Evolutionary conservation across 92 coral and sea anemone species (phyloP).

Genomic region (Porites lobata): DNA sequence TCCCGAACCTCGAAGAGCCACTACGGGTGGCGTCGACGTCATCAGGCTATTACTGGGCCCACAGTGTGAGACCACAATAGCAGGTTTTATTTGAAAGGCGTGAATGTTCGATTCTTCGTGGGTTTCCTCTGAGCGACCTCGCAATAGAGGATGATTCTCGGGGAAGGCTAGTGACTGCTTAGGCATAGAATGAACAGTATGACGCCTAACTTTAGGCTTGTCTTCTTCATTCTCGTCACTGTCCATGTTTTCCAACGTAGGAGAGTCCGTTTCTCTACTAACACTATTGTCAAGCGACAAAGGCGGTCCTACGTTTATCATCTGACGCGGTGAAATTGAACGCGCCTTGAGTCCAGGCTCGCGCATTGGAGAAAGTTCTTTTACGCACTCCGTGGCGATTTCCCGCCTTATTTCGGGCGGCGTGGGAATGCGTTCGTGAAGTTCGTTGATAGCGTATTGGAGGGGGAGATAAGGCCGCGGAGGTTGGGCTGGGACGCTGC

Average conservation of each 20-base stretch:
- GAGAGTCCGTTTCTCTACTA: conserved; percentile 49
- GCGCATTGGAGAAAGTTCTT: conserved; percentile 89
- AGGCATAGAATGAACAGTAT: conserved; percentile 90
- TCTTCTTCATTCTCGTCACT: conserved; percentile 74
- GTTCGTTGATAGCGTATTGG: conserved; percentile 92
- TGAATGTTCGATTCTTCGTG: conserved; percentile 40
- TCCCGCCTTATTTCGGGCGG: conserved; percentile 99
- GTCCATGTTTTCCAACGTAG: conserved; percentile 59
- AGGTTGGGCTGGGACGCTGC: conserved; percentile 80
- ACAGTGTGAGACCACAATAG: conserved; percentile 84
- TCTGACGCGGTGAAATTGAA: conserved; percentile 76
- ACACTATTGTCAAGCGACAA: conserved; percentile 75
- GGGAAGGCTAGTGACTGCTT: conserved; percentile 81
- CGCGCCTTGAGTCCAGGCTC: conserved; percentile 78
- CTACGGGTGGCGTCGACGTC: conserved; percentile 39
- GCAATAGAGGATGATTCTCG: conserved; percentile 69
- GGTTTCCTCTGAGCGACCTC: conserved; percentile 64
- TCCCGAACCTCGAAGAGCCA: conserved; percentile 54
- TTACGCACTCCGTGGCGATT: conserved; percentile 89
- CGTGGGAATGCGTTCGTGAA: conserved; percentile 93
- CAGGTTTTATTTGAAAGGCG: conserved; percentile 57
- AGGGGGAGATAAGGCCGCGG: conserved; percentile 81
- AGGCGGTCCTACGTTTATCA: conserved; percentile 52
- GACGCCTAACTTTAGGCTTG: conserved; percentile 84
- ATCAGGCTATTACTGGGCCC: conserved; percentile 54